A percentile compares a stretch with the other conserved stretches of the same genome.
phyloP scores from a whole-genome alignment of 2,113 vertebrate species.

The Caracal caracal region DNA sequence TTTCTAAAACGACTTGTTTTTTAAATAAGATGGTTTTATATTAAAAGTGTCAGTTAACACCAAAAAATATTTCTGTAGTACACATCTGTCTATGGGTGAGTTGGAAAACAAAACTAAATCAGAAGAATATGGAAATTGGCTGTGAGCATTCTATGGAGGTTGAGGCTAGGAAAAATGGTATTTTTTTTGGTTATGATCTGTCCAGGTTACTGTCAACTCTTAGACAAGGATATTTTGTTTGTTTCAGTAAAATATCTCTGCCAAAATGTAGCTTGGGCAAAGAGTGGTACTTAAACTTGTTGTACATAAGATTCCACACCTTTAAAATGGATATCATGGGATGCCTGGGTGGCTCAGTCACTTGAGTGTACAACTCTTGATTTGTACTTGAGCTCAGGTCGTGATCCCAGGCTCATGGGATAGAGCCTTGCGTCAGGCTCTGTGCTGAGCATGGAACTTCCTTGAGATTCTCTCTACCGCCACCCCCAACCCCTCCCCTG shows the following conservation, averaged over 20 bases:
- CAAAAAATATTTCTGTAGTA: background rate
- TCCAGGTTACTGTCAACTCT: background rate
- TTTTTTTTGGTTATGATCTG: background rate
- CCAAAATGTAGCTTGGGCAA: background rate
- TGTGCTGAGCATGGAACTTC: too few relatives aligned
- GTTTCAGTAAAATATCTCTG: background rate
- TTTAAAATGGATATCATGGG: background rate
- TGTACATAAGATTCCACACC: background rate
- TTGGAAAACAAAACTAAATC: background rate
- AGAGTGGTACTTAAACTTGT: background rate
- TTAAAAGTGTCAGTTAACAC: background rate
- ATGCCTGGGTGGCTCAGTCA: too few relatives aligned
- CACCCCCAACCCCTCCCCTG: too few relatives aligned
- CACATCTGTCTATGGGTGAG: background rate
- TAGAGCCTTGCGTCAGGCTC: too few relatives aligned
- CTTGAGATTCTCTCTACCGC: too few relatives aligned
- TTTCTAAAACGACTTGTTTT: background rate
- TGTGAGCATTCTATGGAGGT: background rate
- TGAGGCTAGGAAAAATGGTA: background rate
- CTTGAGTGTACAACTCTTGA: too few relatives aligned
- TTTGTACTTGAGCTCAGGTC: too few relatives aligned
- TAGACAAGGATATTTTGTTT: background rate
- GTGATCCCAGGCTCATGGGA: too few relatives aligned
- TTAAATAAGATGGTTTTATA: background rate
- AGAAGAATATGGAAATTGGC: slow-evolving; percentile 3